Evolutionary conservation across 1,140 invertebrate species (phyloP).

Genomic region (Drosophila sturtevanti): DNA sequence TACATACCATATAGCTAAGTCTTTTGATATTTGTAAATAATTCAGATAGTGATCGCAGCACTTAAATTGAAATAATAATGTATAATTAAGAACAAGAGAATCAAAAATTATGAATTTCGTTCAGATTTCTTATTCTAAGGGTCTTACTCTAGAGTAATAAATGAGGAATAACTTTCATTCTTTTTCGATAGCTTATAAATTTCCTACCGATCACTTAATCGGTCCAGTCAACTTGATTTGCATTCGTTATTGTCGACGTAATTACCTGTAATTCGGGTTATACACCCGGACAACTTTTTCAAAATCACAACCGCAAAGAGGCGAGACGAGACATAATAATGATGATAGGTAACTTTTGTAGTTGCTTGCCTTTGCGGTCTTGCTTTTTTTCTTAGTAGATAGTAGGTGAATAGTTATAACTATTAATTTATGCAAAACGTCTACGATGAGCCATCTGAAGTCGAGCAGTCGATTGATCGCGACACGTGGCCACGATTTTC

Average conservation of each 20-base stretch:
- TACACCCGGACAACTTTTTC: conserved; percentile 30
- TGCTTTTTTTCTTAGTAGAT: background rate
- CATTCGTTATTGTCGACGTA: conserved; percentile 54
- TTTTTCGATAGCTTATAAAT: background rate
- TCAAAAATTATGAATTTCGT: too few species aligned
- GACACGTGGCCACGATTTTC: conserved; percentile 5
- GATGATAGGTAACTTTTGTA: conserved; percentile 23
- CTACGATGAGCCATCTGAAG: background rate
- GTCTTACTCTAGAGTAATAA: too few species aligned
- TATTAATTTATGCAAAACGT: conserved; percentile 14
- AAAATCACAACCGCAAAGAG: conserved; percentile 10
- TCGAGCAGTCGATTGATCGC: background rate
- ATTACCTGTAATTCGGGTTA: conserved; percentile 75
- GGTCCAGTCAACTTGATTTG: conserved; percentile 50
- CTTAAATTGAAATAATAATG: conserved; percentile 22
- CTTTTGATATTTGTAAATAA: conserved; percentile 44
- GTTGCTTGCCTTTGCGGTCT: conserved; percentile 5
- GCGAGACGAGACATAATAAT: conserved; percentile 11
- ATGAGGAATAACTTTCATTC: background rate
- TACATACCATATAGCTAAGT: background rate
- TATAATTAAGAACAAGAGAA: too few species aligned
- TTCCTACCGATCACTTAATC: background rate
- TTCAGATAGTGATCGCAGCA: conserved; percentile 30
- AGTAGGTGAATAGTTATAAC: background rate
- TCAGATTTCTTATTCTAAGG: too few species aligned